These are phyloP conservation scores for Caerostris extrusa DNA, from an alignment of 1,140 invertebrate species.

Conservation along the genomic window DNA sequence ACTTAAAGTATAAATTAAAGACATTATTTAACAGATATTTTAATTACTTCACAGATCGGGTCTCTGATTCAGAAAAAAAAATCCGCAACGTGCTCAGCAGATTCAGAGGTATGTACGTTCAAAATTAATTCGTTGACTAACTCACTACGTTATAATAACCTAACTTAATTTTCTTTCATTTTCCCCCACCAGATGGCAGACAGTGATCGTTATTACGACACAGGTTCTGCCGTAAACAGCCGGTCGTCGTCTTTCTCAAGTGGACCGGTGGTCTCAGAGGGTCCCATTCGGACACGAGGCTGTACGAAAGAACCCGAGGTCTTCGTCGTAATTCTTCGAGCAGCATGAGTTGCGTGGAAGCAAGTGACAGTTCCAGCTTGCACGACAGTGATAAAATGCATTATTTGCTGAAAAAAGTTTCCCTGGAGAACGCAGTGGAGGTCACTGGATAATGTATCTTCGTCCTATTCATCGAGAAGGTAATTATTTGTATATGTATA, in stretches of 20 bases:
- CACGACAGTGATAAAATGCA: conserved; percentile 63
- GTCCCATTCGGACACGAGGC: conserved; percentile 65
- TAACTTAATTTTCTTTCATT: background rate
- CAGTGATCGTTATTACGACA: conserved; percentile 72
- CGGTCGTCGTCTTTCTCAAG: conserved; percentile 70
- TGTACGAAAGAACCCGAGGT: conserved; percentile 55
- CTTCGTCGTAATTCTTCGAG: conserved; percentile 65
- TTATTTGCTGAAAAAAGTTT: conserved; percentile 35
- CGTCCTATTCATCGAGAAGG: conserved; percentile 71
- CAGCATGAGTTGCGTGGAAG: conserved; percentile 74
- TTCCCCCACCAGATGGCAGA: conserved; percentile 67
- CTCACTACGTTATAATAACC: background rate
- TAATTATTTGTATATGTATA: background rate
- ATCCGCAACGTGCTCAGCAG: conserved; percentile 62
- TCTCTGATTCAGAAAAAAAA: conserved; percentile 68
- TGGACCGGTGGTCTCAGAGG: conserved; percentile 64
- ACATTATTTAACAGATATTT: background rate
- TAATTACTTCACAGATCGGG: conserved; percentile 58
- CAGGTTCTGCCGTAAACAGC: conserved; percentile 64
- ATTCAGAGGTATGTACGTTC: conserved; percentile 60
- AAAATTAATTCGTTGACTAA: background rate
- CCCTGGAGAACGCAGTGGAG: conserved; percentile 60
- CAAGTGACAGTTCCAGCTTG: conserved; percentile 73
- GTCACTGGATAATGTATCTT: conserved; percentile 69
- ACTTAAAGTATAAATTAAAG: no score